Conservation (phyloP, 2,797 vertebrate species). For the Nasua narica region DNA sequence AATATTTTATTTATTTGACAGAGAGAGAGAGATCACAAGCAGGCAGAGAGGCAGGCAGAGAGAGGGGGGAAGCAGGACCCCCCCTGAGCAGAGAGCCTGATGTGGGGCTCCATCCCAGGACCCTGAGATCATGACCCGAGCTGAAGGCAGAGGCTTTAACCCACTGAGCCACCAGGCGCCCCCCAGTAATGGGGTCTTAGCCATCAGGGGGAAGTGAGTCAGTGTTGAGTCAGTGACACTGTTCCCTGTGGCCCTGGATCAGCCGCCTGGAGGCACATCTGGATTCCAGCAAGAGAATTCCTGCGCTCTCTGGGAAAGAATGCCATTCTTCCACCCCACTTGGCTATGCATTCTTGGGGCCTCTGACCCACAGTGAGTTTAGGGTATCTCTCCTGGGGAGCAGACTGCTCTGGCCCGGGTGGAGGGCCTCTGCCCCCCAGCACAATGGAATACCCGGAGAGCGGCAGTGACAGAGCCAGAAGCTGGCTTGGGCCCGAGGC, state of each 20-base stretch:
- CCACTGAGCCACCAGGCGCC: no score
- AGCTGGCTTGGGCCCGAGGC: neutral
- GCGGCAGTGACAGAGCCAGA: neutral
- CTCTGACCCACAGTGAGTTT: neutral
- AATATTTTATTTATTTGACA: no score
- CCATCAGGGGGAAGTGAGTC: neutral
- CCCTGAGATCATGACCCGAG: no score
- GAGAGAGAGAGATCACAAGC: no score
- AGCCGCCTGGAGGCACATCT: neutral
- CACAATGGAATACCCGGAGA: neutral
- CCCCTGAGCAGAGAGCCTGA: no score
- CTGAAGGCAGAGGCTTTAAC: no score
- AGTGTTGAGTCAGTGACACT: neutral
- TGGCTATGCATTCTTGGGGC: fast-evolving
- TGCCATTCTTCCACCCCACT: neutral
- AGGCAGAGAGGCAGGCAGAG: no score
- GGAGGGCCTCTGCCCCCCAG: neutral
- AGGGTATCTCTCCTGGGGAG: neutral
- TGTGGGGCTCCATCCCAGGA: no score
- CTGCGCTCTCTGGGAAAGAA: neutral
- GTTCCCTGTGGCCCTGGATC: no score
- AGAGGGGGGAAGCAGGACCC: no score
- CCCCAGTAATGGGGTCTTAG: neutral
- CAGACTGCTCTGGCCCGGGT: neutral
- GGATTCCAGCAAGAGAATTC: neutral